phyloP scores from a whole-genome alignment of 2,888 invertebrate species.

The Chelonus formosanus region DNA sequence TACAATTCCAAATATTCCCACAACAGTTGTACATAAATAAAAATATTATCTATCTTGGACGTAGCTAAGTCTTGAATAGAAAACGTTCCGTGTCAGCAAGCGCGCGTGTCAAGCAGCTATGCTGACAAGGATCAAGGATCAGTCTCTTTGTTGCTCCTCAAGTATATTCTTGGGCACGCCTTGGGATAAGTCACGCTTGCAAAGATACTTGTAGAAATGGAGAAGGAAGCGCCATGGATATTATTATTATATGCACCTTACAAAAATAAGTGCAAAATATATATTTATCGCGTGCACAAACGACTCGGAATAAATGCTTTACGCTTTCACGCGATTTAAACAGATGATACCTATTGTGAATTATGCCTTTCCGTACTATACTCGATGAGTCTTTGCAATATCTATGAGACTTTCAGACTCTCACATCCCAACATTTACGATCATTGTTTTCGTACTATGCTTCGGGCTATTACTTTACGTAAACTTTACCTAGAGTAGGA shows the following conservation, averaged over 20 bases:
- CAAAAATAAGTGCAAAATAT: conserved; percentile 14
- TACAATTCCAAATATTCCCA: no score
- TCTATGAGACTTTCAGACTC: conserved; percentile 47
- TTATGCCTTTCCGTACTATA: conserved; percentile 49
- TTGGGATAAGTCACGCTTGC: conserved; percentile 33
- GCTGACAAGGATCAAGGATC: conserved; percentile 30
- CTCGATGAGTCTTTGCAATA: conserved; percentile 2
- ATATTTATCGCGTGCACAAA: conserved; percentile 21
- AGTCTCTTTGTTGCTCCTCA: conserved; percentile 20
- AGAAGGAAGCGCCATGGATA: conserved; percentile 27
- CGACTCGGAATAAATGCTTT: conserved; percentile 45
- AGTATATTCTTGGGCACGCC: conserved; percentile 23
- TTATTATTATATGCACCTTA: conserved; percentile 17
- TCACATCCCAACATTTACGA: conserved; percentile 56
- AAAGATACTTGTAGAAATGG: conserved; percentile 21
- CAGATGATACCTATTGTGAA: conserved; percentile 55
- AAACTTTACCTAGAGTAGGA: neutral
- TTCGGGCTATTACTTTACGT: conserved; percentile 43
- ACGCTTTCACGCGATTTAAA: conserved; percentile 59
- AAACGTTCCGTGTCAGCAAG: conserved; percentile 5
- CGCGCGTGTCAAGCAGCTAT: conserved; percentile 1
- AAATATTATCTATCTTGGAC: neutral
- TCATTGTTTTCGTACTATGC: conserved; percentile 55
- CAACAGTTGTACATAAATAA: no score
- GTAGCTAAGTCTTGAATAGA: conserved; percentile 22